Percentiles rank a stretch among this genome's conserved stretches.
Conservation (phyloP, 1,140 invertebrate species). For the Trichonephila inaurata region DNA sequence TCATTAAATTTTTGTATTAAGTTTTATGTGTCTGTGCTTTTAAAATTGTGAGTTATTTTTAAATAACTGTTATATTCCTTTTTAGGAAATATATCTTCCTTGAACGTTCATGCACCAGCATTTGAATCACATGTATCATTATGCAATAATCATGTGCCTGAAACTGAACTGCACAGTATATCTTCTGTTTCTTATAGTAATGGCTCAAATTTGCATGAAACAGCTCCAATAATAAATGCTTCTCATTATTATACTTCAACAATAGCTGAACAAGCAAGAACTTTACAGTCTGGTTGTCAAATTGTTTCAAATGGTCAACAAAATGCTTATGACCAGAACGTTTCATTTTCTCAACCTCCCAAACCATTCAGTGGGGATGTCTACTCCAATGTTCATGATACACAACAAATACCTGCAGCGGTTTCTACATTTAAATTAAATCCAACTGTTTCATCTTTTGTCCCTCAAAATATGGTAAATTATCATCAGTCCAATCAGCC, state of each 20-base stretch:
- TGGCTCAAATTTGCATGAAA: not conserved
- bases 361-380: slow-evolving; percentile 30
- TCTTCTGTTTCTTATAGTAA: not conserved
- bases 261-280: not conserved
- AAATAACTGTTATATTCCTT: not conserved
- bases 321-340: not conserved
- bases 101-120: slow-evolving; percentile 68
- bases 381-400: no score
- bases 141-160: not conserved
- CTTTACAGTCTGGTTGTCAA: not conserved
- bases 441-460: slow-evolving; percentile 58
- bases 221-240: not conserved
- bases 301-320: not conserved
- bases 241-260: not conserved
- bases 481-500: slow-evolving; percentile 16
- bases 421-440: slow-evolving; percentile 50
- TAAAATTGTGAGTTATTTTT: no score
- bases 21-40: no score
- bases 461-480: slow-evolving; percentile 33
- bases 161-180: not conserved
- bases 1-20: no score
- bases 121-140: slow-evolving; percentile 42
- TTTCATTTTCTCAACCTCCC: not conserved
- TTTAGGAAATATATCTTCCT: slow-evolving; percentile 39
- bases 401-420: not conserved